A percentile compares a stretch with the other conserved stretches of the same genome.
Conservation (phyloP, 1,140 invertebrate genomes). For the Fopius arisanus region DNA sequence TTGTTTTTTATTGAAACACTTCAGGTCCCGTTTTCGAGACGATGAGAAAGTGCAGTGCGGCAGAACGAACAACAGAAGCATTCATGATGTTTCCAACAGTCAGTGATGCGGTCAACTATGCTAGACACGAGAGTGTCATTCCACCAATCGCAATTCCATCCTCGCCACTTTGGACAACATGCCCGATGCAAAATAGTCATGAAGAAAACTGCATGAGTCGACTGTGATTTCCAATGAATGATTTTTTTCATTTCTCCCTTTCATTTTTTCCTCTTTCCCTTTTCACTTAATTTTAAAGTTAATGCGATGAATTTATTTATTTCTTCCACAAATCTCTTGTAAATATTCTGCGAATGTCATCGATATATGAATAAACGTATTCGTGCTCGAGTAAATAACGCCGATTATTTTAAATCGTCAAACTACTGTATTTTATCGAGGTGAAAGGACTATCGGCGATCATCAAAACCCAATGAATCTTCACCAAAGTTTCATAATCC, state of each 20-base stretch:
- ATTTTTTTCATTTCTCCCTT: neutral
- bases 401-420: too few relatives aligned
- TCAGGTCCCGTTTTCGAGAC: constrained; percentile 71
- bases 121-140: constrained; percentile 50
- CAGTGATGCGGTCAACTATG: constrained; percentile 75
- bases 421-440: too few relatives aligned
- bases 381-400: neutral
- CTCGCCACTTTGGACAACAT: constrained; percentile 43
- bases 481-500: neutral
- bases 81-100: constrained; percentile 74
- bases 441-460: too few relatives aligned
- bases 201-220: constrained; percentile 51
- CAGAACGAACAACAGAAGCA: constrained; percentile 65
- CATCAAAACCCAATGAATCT: too few relatives aligned
- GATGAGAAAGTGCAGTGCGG: constrained; percentile 69
- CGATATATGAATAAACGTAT: neutral
- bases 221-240: constrained; percentile 39
- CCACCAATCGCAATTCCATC: constrained; percentile 34
- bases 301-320: neutral
- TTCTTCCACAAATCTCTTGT: neutral
- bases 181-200: constrained; percentile 21
- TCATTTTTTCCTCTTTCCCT: too few relatives aligned
- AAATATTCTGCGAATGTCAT: neutral
- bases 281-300: neutral
- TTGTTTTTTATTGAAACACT: constrained; percentile 36